Conservation (phyloP, 2,888 invertebrate genomes). For the Coleophora deauratella region DNA sequence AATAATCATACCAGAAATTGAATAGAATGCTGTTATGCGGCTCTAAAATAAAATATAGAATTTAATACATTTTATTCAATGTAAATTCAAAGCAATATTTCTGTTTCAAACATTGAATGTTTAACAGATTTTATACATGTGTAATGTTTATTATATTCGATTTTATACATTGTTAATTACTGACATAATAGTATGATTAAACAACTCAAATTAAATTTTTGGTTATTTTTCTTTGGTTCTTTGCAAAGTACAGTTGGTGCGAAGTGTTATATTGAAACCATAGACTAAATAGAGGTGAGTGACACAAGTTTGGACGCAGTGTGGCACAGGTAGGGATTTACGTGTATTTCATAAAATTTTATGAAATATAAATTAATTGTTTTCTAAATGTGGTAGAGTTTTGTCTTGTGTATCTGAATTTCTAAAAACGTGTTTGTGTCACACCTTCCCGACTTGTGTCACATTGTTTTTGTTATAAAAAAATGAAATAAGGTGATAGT, state of each 20-base stretch:
- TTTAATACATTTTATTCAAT: too few relatives aligned
- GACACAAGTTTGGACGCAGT: slow-evolving; percentile 69
- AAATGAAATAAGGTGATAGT: slow-evolving; percentile 15
- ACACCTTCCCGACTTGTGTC: slow-evolving; percentile 75
- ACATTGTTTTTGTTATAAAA: slow-evolving; percentile 37
- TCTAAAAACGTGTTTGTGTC: slow-evolving; percentile 47
- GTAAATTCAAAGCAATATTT: too few relatives aligned
- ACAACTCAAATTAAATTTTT: too few relatives aligned
- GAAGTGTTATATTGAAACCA: slow-evolving; percentile 21
- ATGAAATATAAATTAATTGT: not conserved
- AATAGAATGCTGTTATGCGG: too few relatives aligned
- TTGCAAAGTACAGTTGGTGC: slow-evolving; percentile 25
- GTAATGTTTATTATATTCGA: too few relatives aligned
- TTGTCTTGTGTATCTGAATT: slow-evolving; percentile 15
- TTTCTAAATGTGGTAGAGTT: slow-evolving; percentile 14
- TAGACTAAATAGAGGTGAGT: slow-evolving; percentile 51
- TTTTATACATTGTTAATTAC: too few relatives aligned
- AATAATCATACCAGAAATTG: too few relatives aligned
- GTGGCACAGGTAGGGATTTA: slow-evolving; percentile 71
- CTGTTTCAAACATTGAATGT: too few relatives aligned
- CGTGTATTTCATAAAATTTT: too few relatives aligned
- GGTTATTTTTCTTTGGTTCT: slow-evolving; percentile 13
- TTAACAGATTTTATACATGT: too few relatives aligned
- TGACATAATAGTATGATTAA: too few relatives aligned
- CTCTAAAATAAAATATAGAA: too few relatives aligned